A percentile compares a stretch with the other conserved stretches of the same genome.
Conservation (phyloP, 2,888 invertebrate species). For the Cerceris rybyensis region DNA sequence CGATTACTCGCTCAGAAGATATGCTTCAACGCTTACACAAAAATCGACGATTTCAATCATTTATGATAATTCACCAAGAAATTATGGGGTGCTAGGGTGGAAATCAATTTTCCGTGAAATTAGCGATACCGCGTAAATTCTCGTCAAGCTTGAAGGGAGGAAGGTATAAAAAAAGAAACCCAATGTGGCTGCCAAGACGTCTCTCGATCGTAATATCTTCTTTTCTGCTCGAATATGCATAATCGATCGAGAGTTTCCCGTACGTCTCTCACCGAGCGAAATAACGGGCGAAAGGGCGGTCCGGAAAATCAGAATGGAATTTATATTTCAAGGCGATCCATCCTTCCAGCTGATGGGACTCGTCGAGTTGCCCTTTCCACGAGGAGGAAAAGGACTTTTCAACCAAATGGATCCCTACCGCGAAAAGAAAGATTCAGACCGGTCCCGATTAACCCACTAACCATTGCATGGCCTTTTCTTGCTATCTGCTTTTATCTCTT, state of each 20-base stretch:
- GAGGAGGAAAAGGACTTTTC: neutral
- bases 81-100: neutral
- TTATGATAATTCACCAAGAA: neutral
- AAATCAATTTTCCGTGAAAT: slow-evolving; percentile 44
- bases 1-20: too few species aligned
- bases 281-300: slow-evolving; percentile 18
- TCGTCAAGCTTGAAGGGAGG: neutral
- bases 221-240: slow-evolving; percentile 44
- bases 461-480: too few species aligned
- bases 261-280: slow-evolving; percentile 19
- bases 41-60: too few species aligned
- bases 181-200: neutral
- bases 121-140: slow-evolving; percentile 17
- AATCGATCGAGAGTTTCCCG: slow-evolving; percentile 48
- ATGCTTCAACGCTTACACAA: too few species aligned
- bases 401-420: slow-evolving; percentile 4
- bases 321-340: slow-evolving; percentile 38
- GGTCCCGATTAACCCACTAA: slow-evolving; percentile 2
- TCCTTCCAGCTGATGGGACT: slow-evolving; percentile 4
- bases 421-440: neutral
- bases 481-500: too few species aligned
- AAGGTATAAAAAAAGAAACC: slow-evolving; percentile 17
- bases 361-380: neutral
- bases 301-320: slow-evolving; percentile 36
- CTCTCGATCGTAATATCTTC: slow-evolving; percentile 40